phyloP scores from a whole-genome alignment of 2,888 invertebrate species.

The Kuschelorhynchus macadamiae region DNA sequence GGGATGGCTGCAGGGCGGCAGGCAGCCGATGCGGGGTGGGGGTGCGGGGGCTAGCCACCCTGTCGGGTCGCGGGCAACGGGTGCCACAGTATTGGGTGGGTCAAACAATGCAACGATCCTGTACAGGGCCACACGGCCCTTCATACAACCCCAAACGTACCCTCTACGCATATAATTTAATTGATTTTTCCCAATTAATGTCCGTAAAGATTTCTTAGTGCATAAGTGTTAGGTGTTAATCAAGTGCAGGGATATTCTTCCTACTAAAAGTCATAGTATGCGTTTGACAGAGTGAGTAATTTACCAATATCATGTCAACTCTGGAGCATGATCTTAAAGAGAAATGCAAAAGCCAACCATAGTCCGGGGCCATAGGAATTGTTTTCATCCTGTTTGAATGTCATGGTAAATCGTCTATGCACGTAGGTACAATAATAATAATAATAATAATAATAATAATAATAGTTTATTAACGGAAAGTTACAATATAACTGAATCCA shows the following conservation, averaged over 20 bases:
- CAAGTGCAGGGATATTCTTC: conserved; percentile 4
- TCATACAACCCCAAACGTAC: conserved; percentile 48
- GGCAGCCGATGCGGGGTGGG: conserved; percentile 64
- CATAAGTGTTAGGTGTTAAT: conserved; percentile 17
- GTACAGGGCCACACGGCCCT: conserved; percentile 51
- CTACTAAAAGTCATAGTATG: conserved; percentile 18
- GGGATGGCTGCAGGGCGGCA: conserved; percentile 55
- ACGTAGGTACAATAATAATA: too few relatives aligned
- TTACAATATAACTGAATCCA: too few relatives aligned
- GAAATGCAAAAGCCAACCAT: conserved; percentile 39
- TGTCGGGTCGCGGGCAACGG: conserved; percentile 65
- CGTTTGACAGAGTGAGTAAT: conserved; percentile 38
- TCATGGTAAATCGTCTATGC: conserved; percentile 11
- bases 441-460: too few relatives aligned
- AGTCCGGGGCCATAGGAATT: conserved; percentile 35
- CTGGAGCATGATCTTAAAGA: conserved; percentile 7
- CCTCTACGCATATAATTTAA: conserved; percentile 43
- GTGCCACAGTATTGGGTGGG: conserved; percentile 70
- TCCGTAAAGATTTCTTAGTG: conserved; percentile 10
- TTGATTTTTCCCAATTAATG: conserved; percentile 37
- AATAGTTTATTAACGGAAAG: too few relatives aligned
- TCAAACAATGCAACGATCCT: conserved; percentile 66
- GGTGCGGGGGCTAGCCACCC: conserved; percentile 67
- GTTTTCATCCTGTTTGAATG: conserved; percentile 13
- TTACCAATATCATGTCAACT: conserved; percentile 28